Percentiles rank a stretch among this genome's conserved stretches.
These are phyloP conservation scores for Megathymus violae DNA, from an alignment of 1,140 invertebrate genomes.

Conservation along the genomic window DNA sequence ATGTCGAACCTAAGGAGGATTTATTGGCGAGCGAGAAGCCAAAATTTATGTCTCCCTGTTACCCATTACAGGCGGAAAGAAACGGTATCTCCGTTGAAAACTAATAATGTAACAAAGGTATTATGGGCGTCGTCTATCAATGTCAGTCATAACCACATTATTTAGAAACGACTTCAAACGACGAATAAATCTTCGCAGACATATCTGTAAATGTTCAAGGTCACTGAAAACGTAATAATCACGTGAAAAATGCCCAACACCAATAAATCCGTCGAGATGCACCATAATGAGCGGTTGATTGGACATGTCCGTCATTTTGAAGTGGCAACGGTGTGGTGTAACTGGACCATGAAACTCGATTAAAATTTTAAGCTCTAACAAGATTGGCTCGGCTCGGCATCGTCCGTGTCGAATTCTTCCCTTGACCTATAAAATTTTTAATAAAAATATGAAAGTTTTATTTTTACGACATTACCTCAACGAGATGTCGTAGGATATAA, in stretches of 20 bases:
- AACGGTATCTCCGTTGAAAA: conserved; percentile 18
- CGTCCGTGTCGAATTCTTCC: conserved; percentile 33
- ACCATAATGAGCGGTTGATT: conserved; percentile 48
- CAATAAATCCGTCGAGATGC: conserved; percentile 52
- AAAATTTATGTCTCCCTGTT: conserved; percentile 25
- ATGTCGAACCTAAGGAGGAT: conserved; percentile 54
- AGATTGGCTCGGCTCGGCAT: conserved; percentile 30
- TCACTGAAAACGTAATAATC: conserved; percentile 29
- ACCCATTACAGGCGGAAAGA: conserved; percentile 25
- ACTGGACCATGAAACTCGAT: conserved; percentile 16
- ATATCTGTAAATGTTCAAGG: conserved; percentile 32
- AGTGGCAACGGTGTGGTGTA: neutral
- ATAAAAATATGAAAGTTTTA: conserved; percentile 32
- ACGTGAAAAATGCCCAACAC: conserved; percentile 41
- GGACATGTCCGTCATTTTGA: conserved; percentile 9
- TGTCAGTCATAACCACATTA: conserved; percentile 36
- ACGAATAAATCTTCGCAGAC: conserved; percentile 43
- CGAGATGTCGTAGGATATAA: conserved; percentile 24
- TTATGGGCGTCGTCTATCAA: conserved; percentile 26
- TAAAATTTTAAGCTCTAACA: conserved; percentile 32
- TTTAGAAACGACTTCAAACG: conserved; percentile 46
- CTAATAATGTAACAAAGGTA: conserved; percentile 23
- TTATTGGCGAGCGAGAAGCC: conserved; percentile 38
- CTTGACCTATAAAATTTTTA: conserved; percentile 32
- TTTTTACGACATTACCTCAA: conserved; percentile 30